Base-by-base conservation (phyloP, 2,888 invertebrate species). In the Campoplex nolae region DNA sequence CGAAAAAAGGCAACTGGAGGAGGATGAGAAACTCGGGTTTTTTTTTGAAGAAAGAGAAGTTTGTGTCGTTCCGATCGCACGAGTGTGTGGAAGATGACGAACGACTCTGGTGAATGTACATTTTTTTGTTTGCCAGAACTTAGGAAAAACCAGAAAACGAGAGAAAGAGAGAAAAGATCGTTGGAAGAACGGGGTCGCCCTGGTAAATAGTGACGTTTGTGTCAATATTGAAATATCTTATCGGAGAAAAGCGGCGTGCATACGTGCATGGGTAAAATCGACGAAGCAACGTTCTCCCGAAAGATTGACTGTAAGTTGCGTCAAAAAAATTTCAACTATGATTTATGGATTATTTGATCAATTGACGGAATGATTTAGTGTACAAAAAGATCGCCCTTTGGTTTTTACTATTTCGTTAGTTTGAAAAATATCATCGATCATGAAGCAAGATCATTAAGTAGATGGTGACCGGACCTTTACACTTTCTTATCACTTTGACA, bases 201-300 rank as follows among this genome's bases (percentile, higher is more conserved):
- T 89, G 88, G 93, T 92, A 92, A 93, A 93, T 92, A 93, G 89
- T 91, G 91, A 91, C 90, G 88, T 87, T 83, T 88, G 89, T 88
- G 92, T 93, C 92, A 93, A 93, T 93, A 93, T 93, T 93, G 92
- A 90, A 91, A 92, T 90, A 92, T 92, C 92, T 93, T 93, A 93
- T 93, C 92, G 90, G 88, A 86, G 89, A 91, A 92, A 62, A 92
- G 90, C 90, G 90, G 84, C 90, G 86, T 89, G 90, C 90, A 90
- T 92, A 90, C 90, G 88, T 90, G 90, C n/a, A 90, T 91, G 90
- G 88, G 87, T 85, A 79, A 85, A 85, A 83, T 80, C 67, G 79
- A 68, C 87, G 65, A 8, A 58, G 74, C 58, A 51, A 13, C 48
- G 38, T 28, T n/a, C 18, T 77, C 45, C 51, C 42, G 48, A 11